Conservation (phyloP, 2,888 invertebrate species). For the Autographa pulchrina region DNA sequence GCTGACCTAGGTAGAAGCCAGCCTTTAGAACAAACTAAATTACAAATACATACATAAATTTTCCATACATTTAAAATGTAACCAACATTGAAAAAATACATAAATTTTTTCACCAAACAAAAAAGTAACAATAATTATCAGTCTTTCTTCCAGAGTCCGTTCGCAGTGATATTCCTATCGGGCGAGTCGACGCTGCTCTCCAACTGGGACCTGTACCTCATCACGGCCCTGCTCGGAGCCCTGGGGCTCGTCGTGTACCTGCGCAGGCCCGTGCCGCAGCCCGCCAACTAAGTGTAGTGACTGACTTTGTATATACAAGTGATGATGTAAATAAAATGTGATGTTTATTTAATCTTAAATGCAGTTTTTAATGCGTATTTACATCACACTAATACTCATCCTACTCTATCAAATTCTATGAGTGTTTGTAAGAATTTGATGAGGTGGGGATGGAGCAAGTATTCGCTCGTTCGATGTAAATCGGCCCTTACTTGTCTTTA, state of each 20-base stretch:
- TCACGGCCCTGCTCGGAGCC: conserved; percentile 94
- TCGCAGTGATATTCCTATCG: conserved; percentile 90
- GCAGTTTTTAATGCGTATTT: conserved; percentile 27
- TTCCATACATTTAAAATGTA: not conserved
- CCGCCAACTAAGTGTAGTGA: conserved; percentile 49
- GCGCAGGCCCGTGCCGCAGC: conserved; percentile 88
- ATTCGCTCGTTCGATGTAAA: no score
- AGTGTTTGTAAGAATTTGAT: no score
- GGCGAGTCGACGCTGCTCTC: conserved; percentile 93
- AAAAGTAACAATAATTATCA: conserved; percentile 60
- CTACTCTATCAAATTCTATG: no score
- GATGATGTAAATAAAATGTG: conserved; percentile 48
- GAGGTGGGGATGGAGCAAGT: no score
- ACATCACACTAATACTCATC: no score
- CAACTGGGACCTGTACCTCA: conserved; percentile 98
- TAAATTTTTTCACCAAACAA: not conserved
- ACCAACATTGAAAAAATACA: not conserved
- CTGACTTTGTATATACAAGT: conserved; percentile 41
- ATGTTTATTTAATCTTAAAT: conserved; percentile 21
- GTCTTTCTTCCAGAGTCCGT: conserved; percentile 90
- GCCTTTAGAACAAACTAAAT: no score
- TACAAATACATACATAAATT: no score
- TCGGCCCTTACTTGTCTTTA: no score
- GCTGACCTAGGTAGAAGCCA: no score
- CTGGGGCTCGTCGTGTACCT: conserved; percentile 95